phyloP scores from a whole-genome alignment of 2,113 vertebrate genomes.

The Arizona elegans region DNA sequence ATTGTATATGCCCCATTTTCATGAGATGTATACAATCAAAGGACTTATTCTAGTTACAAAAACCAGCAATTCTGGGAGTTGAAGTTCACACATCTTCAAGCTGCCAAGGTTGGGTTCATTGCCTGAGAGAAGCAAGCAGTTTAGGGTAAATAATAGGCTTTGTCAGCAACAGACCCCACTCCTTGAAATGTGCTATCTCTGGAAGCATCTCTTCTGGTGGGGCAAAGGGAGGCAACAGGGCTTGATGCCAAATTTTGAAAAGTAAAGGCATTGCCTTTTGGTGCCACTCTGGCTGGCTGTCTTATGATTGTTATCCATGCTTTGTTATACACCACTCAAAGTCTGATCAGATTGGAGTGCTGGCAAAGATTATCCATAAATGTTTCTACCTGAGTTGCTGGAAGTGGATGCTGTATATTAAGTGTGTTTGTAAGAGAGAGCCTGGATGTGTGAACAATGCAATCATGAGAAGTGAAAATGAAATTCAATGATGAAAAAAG shows the following conservation, averaged over 20 bases:
- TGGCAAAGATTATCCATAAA: not conserved
- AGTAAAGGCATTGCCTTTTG: not conserved
- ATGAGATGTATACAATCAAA: not conserved
- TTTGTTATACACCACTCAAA: not conserved
- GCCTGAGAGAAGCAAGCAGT: not conserved
- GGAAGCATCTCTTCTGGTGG: not conserved
- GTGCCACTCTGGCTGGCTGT: not conserved
- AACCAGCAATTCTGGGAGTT: not conserved
- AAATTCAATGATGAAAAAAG: no score
- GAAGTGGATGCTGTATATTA: not conserved
- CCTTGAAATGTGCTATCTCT: not conserved
- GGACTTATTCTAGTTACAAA: no score
- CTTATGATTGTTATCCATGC: not conserved
- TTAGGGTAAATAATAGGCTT: not conserved
- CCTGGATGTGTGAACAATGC: not conserved
- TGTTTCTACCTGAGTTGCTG: not conserved
- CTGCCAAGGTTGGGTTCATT: not conserved
- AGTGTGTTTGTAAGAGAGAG: not conserved
- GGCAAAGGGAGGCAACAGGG: not conserved
- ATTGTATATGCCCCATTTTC: not conserved
- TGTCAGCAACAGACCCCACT: not conserved
- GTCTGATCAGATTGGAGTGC: not conserved
- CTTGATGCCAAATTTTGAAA: not conserved
- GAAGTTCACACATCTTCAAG: not conserved
- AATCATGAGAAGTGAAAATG: no score